These are phyloP conservation scores for Acridotheres tristis DNA, from an alignment of 2,797 vertebrate genomes.

Conservation along the genomic window DNA sequence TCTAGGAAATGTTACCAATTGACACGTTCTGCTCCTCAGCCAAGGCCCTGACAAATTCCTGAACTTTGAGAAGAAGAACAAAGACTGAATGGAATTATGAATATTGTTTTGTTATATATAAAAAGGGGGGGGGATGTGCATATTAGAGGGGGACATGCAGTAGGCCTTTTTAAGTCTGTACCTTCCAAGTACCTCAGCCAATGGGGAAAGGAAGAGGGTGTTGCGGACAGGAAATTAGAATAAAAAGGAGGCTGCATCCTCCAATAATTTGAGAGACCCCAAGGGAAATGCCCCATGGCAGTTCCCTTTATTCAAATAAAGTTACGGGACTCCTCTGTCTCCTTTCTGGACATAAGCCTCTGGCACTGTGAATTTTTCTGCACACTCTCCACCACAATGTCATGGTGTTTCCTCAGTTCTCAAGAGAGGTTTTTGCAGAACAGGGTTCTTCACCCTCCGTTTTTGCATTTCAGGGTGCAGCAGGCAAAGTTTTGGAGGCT, in stretches of 20 bases:
- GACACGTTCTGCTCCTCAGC: background rate
- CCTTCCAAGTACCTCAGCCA: background rate
- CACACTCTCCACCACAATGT: background rate
- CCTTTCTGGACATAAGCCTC: background rate
- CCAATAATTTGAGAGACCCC: background rate
- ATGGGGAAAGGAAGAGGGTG: background rate
- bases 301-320: background rate
- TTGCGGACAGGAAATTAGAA: background rate
- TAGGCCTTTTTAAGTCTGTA: background rate
- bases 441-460: background rate
- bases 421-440: background rate
- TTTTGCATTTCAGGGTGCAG: background rate
- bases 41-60: background rate
- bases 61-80: background rate
- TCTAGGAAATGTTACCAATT: background rate
- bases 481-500: background rate
- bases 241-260: background rate
- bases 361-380: background rate
- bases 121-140: background rate
- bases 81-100: background rate
- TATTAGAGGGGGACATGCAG: background rate
- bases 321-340: background rate
- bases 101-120: background rate
- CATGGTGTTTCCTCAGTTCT: background rate
- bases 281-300: background rate